These are phyloP conservation scores for Callyntrura guangdongensis DNA, from an alignment of 2,888 invertebrate genomes.

Conservation along the genomic window DNA sequence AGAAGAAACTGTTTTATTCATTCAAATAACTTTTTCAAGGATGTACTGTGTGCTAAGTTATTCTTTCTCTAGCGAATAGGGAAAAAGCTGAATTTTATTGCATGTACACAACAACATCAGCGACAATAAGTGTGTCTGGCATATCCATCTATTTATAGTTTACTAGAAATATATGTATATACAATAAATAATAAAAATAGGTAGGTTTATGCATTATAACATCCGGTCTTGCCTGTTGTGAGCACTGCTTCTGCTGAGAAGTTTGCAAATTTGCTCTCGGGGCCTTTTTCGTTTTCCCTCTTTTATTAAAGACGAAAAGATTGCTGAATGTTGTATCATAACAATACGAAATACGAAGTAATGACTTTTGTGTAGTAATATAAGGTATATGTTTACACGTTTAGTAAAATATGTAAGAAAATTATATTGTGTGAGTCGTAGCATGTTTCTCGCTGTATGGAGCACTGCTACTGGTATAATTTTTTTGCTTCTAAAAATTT, in stretches of 20 bases:
- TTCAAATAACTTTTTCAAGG: too few species aligned
- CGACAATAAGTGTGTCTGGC: not conserved
- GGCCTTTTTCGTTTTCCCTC: not conserved
- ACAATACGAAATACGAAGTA: constrained; percentile 8
- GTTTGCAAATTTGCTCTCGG: constrained; percentile 20
- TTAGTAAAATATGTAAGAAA: too few species aligned
- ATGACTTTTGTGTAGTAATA: constrained; percentile 44
- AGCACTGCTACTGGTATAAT: not conserved
- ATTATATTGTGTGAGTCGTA: too few species aligned
- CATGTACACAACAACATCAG: not conserved
- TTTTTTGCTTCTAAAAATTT: constrained; percentile 31
- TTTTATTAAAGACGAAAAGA: not conserved
- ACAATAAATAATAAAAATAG: not conserved
- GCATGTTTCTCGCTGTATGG: not conserved
- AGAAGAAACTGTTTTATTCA: too few species aligned
- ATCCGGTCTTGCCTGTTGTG: not conserved
- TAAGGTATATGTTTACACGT: constrained; percentile 17
- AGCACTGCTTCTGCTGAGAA: constrained; percentile 8
- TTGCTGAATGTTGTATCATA: constrained; percentile 10
- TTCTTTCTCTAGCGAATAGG: not conserved
- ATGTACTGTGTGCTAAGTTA: too few species aligned
- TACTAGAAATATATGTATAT: not conserved
- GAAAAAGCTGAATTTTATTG: not conserved
- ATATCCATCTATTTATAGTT: constrained; percentile 4
- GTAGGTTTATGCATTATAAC: not conserved